Percentiles rank a stretch among this genome's conserved stretches.
phyloP scores from a whole-genome alignment of 2,113 vertebrate genomes.

The Cygnus buccinator region DNA sequence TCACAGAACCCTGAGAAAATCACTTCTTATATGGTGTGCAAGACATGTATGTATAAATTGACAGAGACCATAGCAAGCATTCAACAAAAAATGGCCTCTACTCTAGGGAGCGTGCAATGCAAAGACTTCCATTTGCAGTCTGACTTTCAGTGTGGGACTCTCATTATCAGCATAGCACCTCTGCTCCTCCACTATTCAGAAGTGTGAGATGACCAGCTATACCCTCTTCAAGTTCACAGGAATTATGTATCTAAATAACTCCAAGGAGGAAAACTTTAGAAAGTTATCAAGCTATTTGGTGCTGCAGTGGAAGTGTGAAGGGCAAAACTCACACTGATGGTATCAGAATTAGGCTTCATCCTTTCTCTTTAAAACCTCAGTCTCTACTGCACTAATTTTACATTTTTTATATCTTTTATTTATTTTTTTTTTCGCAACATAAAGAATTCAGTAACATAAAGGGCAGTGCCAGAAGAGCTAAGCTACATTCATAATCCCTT shows the following conservation, averaged over 20 bases:
- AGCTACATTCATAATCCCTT: not conserved
- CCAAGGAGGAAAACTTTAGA: not conserved
- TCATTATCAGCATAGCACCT: fast-evolving
- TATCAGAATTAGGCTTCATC: not conserved
- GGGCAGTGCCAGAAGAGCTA: not conserved
- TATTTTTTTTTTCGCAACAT: not conserved
- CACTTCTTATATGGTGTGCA: fast-evolving
- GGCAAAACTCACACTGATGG: not conserved
- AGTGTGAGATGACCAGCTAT: not conserved
- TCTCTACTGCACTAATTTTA: not conserved
- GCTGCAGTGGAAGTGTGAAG: not conserved
- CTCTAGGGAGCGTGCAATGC: not conserved
- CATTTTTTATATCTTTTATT: too few relatives aligned
- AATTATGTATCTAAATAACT: not conserved
- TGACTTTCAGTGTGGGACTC: not conserved
- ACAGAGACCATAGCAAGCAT: fast-evolving
- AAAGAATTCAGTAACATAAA: not conserved
- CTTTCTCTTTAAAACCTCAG: not conserved
- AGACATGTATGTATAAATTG: not conserved
- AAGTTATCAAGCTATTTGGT: not conserved
- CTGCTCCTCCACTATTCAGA: not conserved
- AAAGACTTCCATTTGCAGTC: not conserved
- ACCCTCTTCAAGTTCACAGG: too few relatives aligned
- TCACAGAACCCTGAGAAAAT: not conserved
- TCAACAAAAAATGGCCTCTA: not conserved